Evolutionary conservation across 1,140 invertebrate genomes (phyloP), one percentile per base, ranked within the genome.

Genomic region (Papilio helenus): DNA sequence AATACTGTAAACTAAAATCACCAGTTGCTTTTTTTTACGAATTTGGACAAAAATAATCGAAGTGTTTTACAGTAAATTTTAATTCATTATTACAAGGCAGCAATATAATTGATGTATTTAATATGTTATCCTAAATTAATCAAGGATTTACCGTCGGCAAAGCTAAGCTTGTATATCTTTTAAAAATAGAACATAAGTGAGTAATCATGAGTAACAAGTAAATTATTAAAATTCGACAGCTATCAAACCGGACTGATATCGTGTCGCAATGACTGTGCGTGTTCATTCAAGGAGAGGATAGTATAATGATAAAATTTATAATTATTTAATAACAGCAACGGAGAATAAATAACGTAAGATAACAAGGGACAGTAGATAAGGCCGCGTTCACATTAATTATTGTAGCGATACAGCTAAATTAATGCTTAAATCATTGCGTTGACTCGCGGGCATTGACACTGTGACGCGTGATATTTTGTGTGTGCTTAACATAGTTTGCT

Each of bases 211-310:
- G 7, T 55, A 7, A 7, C 49, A n/a, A 55, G 8, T 55, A 20
- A 55, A 55, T n/a, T 8, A 55, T n/a, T 7, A 55, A 55, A 55
- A 55, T 55, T 55, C 1, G 51, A 55, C 51, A 55, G 5, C 51
- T 9, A 20, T 55, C 7, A 5, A 55, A 20, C 7, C 51, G n/a
- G 51, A 20, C 51, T 55, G 10, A 26, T 68, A 29, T 3, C 61
- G 61, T 29, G 23, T 29, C 26, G 23, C 61, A 65, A 29, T 29
- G 26, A 29, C 23, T 26, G 26, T 16, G 26, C 61, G 61, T 68
- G 44, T 74, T 49, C 72, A 74, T 74, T 74, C 26, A 68, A 68
- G 23, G 46, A 74, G 46, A 74, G 44, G 18, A 74, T 44, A 74
- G 26, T 49, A 26, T 29, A 18, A 46, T 51, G 1, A 16, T 68